phyloP scores from a whole-genome alignment of 2,888 invertebrate genomes.

The Rhagium mordax region DNA sequence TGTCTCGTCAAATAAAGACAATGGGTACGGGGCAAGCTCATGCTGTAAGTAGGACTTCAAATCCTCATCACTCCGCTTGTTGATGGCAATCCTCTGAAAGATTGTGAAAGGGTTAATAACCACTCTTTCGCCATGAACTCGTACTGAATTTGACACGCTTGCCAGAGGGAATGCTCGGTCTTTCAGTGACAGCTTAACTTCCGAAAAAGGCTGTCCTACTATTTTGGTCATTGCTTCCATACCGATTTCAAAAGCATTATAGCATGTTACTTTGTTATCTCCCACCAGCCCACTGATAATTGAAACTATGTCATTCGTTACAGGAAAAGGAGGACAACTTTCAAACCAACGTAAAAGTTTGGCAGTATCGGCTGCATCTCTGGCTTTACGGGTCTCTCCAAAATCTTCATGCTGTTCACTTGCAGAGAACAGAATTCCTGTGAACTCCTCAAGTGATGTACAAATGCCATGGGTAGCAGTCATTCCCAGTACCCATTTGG shows the following conservation, averaged over 20 bases:
- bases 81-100: neutral
- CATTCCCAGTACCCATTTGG: conserved; percentile 18
- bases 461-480: conserved; percentile 24
- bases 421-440: conserved; percentile 14
- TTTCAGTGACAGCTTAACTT: conserved; percentile 25
- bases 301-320: conserved; percentile 19
- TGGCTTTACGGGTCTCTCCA: conserved; percentile 13
- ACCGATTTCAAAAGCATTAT: conserved; percentile 28
- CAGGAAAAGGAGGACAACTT: conserved; percentile 27
- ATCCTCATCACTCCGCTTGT: neutral
- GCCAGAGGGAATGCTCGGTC: conserved; percentile 19
- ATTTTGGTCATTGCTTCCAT: conserved; percentile 20
- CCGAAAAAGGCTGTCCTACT: conserved; percentile 17
- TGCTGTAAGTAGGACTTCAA: neutral
- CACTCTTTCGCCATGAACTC: conserved; percentile 6
- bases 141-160: conserved; percentile 9
- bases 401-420: conserved; percentile 26
- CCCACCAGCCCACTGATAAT: conserved; percentile 27
- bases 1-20: neutral
- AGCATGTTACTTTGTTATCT: conserved; percentile 20
- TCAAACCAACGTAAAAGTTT: conserved; percentile 20
- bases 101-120: neutral
- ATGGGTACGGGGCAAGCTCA: neutral
- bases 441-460: conserved; percentile 25
- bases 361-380: conserved; percentile 27